A percentile compares a stretch with the other conserved stretches of the same genome.
Evolutionary conservation across 2,888 invertebrate species (phyloP).

Genomic region (Rhagonycha lutea): DNA sequence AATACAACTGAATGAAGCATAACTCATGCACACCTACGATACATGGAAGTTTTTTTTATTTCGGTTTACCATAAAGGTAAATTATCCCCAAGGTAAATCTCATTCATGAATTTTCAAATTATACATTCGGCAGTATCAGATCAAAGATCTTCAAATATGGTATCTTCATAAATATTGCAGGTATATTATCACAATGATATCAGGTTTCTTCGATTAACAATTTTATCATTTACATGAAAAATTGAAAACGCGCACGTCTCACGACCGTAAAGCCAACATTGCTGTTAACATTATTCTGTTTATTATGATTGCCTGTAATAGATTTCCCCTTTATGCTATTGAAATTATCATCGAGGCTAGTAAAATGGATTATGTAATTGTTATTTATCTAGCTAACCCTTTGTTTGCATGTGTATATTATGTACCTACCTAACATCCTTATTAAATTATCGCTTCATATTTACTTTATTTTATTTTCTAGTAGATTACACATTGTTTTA

Average conservation of each 20-base stretch:
- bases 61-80: neutral
- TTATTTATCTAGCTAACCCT: neutral
- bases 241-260: neutral
- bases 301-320: neutral
- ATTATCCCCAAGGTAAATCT: neutral
- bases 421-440: neutral
- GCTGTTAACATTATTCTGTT: neutral
- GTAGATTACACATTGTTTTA: neutral
- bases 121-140: neutral
- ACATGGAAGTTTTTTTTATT: neutral
- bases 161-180: neutral
- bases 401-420: neutral
- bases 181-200: neutral
- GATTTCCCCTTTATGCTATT: neutral
- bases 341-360: neutral
- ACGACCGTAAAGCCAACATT: neutral
- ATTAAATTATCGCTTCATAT: neutral
- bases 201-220: neutral
- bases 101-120: neutral
- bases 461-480: neutral
- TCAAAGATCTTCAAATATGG: neutral
- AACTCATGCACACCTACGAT: neutral
- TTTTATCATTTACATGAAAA: neutral
- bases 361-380: neutral
- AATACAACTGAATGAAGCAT: neutral